Conservation (phyloP, 2,797 vertebrate genomes). For the Molothrus aeneus region DNA sequence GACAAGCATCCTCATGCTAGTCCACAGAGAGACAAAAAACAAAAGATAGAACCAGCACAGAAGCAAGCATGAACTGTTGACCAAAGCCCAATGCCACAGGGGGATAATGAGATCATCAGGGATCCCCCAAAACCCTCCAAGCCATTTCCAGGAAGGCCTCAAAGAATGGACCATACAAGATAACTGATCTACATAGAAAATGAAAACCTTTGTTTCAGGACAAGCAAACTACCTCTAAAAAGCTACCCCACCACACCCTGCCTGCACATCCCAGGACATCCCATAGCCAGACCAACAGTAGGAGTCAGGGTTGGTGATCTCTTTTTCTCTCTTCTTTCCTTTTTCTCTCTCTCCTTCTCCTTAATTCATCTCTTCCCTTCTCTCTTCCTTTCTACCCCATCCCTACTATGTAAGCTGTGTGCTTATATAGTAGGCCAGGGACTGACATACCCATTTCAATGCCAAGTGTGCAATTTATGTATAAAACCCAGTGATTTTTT, state of each 20-base stretch:
- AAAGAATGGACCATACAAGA: neutral
- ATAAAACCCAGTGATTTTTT: neutral
- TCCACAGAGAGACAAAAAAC: neutral
- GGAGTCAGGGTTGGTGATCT: neutral
- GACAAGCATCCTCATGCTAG: no score
- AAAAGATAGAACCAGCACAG: neutral
- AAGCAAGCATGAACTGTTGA: rapidly evolving
- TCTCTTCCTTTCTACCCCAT: neutral
- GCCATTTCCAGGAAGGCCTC: neutral
- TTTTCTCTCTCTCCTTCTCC: neutral
- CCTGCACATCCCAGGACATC: neutral
- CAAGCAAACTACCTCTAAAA: neutral
- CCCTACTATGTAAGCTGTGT: neutral
- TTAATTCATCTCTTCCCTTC: neutral
- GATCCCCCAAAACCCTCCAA: neutral
- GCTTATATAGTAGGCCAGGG: neutral
- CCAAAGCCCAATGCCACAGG: neutral
- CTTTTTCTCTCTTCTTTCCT: neutral
- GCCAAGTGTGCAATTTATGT: neutral
- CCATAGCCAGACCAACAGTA: neutral
- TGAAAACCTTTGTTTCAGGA: neutral
- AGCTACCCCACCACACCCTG: neutral
- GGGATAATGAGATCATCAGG: neutral
- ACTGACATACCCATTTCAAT: neutral
- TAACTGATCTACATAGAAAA: neutral